phyloP scores from a whole-genome alignment of 2,113 vertebrate species.

The Echinops telfairi region DNA sequence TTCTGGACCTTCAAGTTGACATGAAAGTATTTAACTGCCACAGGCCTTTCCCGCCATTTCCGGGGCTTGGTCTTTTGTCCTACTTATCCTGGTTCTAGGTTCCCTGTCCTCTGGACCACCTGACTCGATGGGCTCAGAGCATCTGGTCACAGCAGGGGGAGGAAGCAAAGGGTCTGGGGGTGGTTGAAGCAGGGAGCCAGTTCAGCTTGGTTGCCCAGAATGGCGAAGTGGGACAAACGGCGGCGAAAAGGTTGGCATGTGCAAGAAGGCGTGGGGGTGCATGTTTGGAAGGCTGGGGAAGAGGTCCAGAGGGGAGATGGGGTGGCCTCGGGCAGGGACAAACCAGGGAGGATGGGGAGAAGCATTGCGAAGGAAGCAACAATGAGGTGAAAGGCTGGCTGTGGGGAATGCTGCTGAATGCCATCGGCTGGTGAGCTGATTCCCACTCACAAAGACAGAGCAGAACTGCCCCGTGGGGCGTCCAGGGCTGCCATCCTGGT shows the following conservation, averaged over 20 bases:
- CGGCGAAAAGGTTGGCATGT: not conserved
- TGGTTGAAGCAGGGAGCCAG: not conserved
- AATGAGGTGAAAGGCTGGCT: not conserved
- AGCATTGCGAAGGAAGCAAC: no score
- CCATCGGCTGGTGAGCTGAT: not conserved
- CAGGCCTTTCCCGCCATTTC: not conserved
- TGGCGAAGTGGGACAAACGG: not conserved
- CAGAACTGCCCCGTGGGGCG: not conserved
- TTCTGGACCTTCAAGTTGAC: no score
- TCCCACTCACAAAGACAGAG: not conserved
- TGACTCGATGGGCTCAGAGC: not conserved
- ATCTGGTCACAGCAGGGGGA: not conserved
- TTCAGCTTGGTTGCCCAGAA: no score
- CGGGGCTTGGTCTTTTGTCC: not conserved
- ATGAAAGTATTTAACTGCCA: not conserved
- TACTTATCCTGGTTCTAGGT: not conserved
- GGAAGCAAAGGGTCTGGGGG: not conserved
- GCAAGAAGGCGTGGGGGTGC: no score
- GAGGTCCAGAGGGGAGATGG: not conserved
- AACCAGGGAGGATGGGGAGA: not conserved
- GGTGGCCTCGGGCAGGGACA: not conserved
- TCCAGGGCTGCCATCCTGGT: not conserved
- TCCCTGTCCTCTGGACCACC: not conserved
- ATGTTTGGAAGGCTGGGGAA: no score
- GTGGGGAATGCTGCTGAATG: not conserved